Evolutionary conservation across 1,140 invertebrate genomes (phyloP), one percentile per base, ranked within the genome.

Genomic region (Aphelinus atriplicis): DNA sequence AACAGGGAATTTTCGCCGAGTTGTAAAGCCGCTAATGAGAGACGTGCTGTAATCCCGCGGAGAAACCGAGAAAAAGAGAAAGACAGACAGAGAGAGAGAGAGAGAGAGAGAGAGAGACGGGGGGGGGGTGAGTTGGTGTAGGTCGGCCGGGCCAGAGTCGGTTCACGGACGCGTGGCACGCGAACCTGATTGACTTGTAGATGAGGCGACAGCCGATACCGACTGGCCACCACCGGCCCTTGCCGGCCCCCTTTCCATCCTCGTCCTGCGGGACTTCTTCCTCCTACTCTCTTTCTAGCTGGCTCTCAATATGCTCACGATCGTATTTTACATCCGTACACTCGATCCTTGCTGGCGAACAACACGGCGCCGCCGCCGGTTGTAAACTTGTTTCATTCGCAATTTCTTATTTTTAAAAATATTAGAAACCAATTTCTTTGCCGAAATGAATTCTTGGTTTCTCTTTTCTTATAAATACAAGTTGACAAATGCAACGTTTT

Each of bases 151-250:
- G 71, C 75, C 73, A 60, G 10, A 7, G 42, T 53, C 26, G 73
- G 77, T 66, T 79, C 81, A 86, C 83, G 84, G 84, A 82, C 84
- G 68, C 63, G 72, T 71, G 79, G 81, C 86, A 88, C 86, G 86
- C 86, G 81, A 88, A 81, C 81, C 83, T 85, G 85, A 88, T 88
- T 88, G 86, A 87, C 86, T 88, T 88, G 86, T 88, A 88, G 86
- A 88, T 88, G 86, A 88, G 85, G 83, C 83, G 84, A 87, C 84
- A 86, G 84, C 85, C 85, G 84, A 87, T 87, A 84, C 80, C 81
- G 67, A 63, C 48, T 65, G 66, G 58, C 65, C 51, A 68, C 48
- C 64, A 60, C 71, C 26, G 10, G 3, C 72, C 26, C 26, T 75
- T 9, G 46, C 43, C 64, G 71, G 71, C 72, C 73, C 64, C 57